Percentiles rank a stretch among this genome's conserved stretches.
These are phyloP conservation scores for Diplolepis rosae DNA, from an alignment of 2,888 invertebrate genomes.

Conservation along the genomic window DNA sequence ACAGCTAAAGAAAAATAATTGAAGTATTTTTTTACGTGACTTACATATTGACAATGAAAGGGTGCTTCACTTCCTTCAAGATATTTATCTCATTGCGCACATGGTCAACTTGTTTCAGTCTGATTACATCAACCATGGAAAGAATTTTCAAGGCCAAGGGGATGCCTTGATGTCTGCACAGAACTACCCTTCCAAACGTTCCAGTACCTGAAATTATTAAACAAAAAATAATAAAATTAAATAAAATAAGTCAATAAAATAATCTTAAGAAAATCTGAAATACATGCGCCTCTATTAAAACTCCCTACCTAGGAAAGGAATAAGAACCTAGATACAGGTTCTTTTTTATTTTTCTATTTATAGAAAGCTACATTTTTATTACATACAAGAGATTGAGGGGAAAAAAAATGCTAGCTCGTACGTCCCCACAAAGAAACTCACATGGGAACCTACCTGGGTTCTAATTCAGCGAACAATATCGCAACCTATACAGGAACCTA, in stretches of 20 bases:
- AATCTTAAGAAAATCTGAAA: too few species aligned
- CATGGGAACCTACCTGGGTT: too few species aligned
- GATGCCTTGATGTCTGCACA: conserved; percentile 87
- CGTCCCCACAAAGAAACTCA: too few species aligned
- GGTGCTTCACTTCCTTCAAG: conserved; percentile 92
- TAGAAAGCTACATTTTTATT: too few species aligned
- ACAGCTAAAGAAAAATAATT: not conserved
- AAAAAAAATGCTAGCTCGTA: too few species aligned
- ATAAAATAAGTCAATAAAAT: too few species aligned
- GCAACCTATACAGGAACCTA: too few species aligned
- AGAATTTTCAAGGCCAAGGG: conserved; percentile 91
- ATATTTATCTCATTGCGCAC: conserved; percentile 98
- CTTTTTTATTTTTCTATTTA: not conserved
- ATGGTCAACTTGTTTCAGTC: conserved; percentile 96
- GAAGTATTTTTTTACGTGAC: conserved; percentile 66
- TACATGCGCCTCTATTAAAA: too few species aligned
- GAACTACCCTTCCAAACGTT: conserved; percentile 95
- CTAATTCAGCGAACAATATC: too few species aligned
- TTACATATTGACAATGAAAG: conserved; percentile 96
- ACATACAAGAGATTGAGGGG: too few species aligned
- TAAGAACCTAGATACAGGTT: too few species aligned
- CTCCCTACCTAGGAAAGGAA: too few species aligned
- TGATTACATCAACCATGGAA: conserved; percentile 93
- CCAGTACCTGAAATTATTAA: conserved; percentile 84
- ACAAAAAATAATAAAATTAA: not conserved